Base-by-base conservation (phyloP, 1,140 invertebrate species). In the Drosophila rhopaloa region DNA sequence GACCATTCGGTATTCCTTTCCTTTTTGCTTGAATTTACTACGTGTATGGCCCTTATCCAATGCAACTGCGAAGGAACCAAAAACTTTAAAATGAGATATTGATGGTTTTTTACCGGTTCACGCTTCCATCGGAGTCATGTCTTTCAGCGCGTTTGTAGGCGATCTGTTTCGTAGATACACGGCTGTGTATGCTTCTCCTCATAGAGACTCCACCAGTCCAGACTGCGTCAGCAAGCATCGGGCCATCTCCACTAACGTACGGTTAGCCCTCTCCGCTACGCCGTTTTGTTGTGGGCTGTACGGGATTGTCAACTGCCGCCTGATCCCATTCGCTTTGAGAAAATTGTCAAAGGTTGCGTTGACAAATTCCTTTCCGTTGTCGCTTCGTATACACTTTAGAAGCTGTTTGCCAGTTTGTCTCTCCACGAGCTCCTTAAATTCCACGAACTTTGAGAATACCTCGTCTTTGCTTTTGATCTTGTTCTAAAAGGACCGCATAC, bases 381-480 rank as follows among this genome's bases (percentile, higher is more conserved):
- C n/a, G 27, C 48, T 32, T 0, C 27, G 27, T 16, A 16, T 11
- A 2, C 29, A 53, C 10, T 53, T 16, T 6, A 53, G n/a, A 53
- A 35, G 50, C 29, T 37, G n/a, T n/a, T n/a, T n/a, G n/a, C n/a
- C n/a, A n/a, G n/a, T n/a, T n/a, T n/a, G n/a, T n/a, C n/a, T n/a
- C n/a, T n/a, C n/a, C n/a, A n/a, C n/a, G n/a, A n/a, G n/a, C n/a
- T n/a, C n/a, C n/a, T n/a, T n/a, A n/a, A n/a, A n/a, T 51, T 51
- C 10, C 9, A 56, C 24, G 2, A 56, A 38, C 35, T 37, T 37
- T 4, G 14, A 38, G 51, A 54, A 40, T 27, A 41, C 54, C 4
- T 56, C 54, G 38, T 41, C 19, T 56, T 56, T 56, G 13, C 37
- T 13, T 55, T 40, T 55, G 7, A 27, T 48, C 24, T 13, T 48